Evolutionary conservation across 2,113 vertebrate species (phyloP), one percentile per base, ranked within the genome.

Genomic region (Periophthalmus modestus): DNA sequence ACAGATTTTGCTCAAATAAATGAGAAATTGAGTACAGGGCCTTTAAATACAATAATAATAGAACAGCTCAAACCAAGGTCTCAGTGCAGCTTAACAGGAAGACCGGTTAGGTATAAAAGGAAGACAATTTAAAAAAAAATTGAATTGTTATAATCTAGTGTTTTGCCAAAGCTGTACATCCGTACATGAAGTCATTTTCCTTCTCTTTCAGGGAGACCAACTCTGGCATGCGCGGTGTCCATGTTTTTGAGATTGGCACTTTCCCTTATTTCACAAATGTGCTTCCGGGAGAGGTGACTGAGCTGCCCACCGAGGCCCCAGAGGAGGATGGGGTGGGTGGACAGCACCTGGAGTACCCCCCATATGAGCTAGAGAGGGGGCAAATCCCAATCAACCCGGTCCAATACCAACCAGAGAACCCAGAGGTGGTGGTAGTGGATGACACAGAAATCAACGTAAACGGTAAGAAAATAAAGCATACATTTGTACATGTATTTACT

Each of bases 191-290:
- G 7, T 13, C n/a, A 15, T 23, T 67, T 21, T 39, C n/a, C 43
- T 28, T 46, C 52, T 58, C 15, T 47, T 65, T 65, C 47, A 97
- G 96, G 92, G 86, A 92, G 81, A 97, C 96, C 74, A 99, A 99
- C 90, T 92, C 95, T 11, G 97, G 97, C 68, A 80, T 85, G 73
- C 91, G 77, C 16, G 97, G 97, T 0, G 71, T 96, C 39, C 98
- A 96, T 96, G 95, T 97, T 59, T 98, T 95, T 0, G 95, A 97
- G 87, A 95, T 98, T 0, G 95, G 97, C 33, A 95, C 95, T 0
- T 93, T 92, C 0, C 92, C 93, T 52, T 91, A 92, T 23, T 92
- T 94, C 69, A 80, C 55, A 5, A 93, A 88, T 0, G 83, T 97
- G 12, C 81, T 94, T 61, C 88, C 95, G 19, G 94, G 95, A 0